A percentile compares a stretch with the other conserved stretches of the same genome.
phyloP scores from a whole-genome alignment of 2,888 invertebrate genomes.

The Synanthedon formicaeformis region DNA sequence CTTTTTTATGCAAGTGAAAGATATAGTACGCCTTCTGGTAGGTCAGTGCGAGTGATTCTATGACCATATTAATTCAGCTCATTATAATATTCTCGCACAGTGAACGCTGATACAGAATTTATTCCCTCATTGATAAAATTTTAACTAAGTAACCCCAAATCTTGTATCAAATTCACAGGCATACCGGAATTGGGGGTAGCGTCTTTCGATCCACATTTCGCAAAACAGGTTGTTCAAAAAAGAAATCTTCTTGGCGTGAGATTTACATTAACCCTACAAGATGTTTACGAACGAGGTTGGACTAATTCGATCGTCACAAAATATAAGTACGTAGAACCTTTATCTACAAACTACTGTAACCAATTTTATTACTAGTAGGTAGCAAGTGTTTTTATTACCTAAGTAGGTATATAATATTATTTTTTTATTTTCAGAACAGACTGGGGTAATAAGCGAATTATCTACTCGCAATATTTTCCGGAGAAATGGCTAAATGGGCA shows the following conservation, averaged over 20 bases:
- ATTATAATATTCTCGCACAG: too few species aligned
- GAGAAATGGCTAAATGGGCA: slow-evolving; percentile 80
- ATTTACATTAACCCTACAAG: slow-evolving; percentile 77
- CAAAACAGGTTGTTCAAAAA: slow-evolving; percentile 73
- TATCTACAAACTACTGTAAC: slow-evolving; percentile 1
- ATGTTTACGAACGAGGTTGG: slow-evolving; percentile 84
- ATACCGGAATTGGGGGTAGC: slow-evolving; percentile 78
- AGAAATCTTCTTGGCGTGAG: slow-evolving; percentile 74
- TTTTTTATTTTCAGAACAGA: slow-evolving; percentile 69
- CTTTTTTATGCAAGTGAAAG: too few species aligned
- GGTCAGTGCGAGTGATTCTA: too few species aligned
- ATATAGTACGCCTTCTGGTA: too few species aligned
- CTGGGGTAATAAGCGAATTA: slow-evolving; percentile 72
- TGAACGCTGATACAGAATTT: too few species aligned
- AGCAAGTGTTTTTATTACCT: neutral
- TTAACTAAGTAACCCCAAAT: too few species aligned
- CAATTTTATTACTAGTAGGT: neutral
- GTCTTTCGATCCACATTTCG: slow-evolving; percentile 84
- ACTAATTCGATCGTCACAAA: slow-evolving; percentile 80
- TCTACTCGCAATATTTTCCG: slow-evolving; percentile 86
- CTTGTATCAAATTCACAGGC: slow-evolving; percentile 50
- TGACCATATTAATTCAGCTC: too few species aligned
- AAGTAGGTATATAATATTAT: too few species aligned
- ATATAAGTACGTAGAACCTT: slow-evolving; percentile 67
- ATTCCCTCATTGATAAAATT: too few species aligned